Percentiles rank a stretch among this genome's conserved stretches.
Conservation (phyloP, 2,113 vertebrate genomes). For the Mus spicilegus region DNA sequence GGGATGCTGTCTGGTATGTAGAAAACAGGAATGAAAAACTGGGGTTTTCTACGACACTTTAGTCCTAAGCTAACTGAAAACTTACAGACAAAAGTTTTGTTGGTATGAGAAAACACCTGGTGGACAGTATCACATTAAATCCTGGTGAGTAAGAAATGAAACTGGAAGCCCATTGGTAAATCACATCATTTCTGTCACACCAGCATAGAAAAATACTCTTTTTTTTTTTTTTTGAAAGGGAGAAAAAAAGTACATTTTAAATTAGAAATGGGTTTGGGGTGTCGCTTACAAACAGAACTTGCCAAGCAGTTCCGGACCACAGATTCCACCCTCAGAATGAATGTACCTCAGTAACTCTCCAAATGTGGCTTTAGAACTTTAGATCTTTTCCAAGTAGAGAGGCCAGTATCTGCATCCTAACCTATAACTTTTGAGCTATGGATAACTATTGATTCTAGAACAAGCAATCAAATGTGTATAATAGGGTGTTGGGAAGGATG, state of each 20-base stretch:
- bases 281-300: neutral
- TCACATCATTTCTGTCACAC: neutral
- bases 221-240: neutral
- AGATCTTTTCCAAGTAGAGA: neutral
- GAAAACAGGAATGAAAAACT: neutral
- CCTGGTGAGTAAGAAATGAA: slow-evolving; percentile 10
- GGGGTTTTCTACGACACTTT: neutral
- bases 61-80: slow-evolving; percentile 6
- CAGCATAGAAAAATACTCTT: neutral
- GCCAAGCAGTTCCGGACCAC: neutral
- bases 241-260: neutral
- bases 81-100: neutral
- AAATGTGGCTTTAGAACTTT: neutral
- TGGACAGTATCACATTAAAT: neutral
- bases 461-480: neutral
- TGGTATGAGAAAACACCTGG: neutral
- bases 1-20: neutral
- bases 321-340: neutral
- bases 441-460: neutral
- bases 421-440: neutral
- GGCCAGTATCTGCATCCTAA: neutral
- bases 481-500: neutral
- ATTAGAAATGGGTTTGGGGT: neutral
- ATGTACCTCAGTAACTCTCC: neutral
- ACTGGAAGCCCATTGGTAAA: neutral